These are phyloP conservation scores for Cerastis leucographa DNA, from an alignment of 2,888 invertebrate genomes.

Conservation along the genomic window DNA sequence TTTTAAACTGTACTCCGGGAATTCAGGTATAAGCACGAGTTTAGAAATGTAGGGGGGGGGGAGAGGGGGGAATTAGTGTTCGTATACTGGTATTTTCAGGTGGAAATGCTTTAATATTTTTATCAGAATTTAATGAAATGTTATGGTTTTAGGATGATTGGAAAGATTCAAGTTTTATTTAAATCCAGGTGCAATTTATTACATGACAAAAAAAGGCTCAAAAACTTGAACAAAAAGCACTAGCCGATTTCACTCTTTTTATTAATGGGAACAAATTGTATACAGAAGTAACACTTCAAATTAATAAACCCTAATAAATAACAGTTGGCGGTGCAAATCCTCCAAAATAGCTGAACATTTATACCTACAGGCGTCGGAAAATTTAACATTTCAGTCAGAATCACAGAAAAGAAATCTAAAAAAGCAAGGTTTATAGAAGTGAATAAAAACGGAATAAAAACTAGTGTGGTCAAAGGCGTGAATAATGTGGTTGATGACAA, in stretches of 20 bases:
- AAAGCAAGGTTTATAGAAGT: slow-evolving; percentile 20
- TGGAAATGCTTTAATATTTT: slow-evolving; percentile 36
- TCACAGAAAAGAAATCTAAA: neutral
- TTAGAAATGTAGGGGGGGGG: slow-evolving; percentile 23
- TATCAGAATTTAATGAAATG: neutral
- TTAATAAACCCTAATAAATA: neutral
- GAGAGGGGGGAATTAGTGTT: slow-evolving; percentile 37
- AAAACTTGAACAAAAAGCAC: neutral
- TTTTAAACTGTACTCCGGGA: slow-evolving; percentile 69
- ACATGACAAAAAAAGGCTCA: neutral
- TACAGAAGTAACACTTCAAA: neutral
- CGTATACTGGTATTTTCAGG: slow-evolving; percentile 14
- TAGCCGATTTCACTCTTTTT: neutral
- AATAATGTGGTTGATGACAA: slow-evolving; percentile 77
- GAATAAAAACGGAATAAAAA: slow-evolving; percentile 31
- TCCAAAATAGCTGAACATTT: neutral
- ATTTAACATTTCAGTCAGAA: neutral
- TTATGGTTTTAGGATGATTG: neutral
- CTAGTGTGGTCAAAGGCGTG: slow-evolving; percentile 37
- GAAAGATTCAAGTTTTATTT: neutral
- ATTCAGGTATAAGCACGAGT: slow-evolving; percentile 63
- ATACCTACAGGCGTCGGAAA: too few relatives aligned
- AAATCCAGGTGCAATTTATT: neutral
- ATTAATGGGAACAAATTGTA: neutral
- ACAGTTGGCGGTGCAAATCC: neutral